These are phyloP conservation scores for Stenoptilia bipunctidactyla DNA, from an alignment of 2,888 invertebrate genomes.

Conservation along the genomic window DNA sequence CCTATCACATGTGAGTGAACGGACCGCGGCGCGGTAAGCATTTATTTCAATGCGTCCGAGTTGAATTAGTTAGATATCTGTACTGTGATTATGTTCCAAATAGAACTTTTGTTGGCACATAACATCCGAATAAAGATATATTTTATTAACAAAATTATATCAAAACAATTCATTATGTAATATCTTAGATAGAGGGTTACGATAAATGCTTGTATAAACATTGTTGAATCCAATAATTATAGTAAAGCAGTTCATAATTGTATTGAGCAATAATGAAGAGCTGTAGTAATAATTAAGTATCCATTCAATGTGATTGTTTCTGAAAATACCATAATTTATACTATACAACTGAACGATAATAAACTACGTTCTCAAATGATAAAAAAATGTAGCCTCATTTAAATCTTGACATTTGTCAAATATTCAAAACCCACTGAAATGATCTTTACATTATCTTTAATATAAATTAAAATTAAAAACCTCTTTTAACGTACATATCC, in stretches of 20 bases:
- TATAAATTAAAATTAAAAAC: too few relatives aligned
- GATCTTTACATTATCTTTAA: too few relatives aligned
- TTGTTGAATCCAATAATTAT: neutral
- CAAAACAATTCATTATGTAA: slow-evolving; percentile 31
- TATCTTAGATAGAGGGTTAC: slow-evolving; percentile 31
- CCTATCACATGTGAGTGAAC: too few relatives aligned
- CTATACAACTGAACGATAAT: too few relatives aligned
- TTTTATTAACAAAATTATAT: slow-evolving; percentile 41
- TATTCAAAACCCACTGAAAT: too few relatives aligned
- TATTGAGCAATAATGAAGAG: neutral
- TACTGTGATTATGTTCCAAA: neutral
- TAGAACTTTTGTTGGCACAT: slow-evolving; percentile 19
- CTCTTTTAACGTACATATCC: too few relatives aligned
- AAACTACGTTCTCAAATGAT: too few relatives aligned
- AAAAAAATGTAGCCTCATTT: too few relatives aligned
- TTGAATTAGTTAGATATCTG: neutral
- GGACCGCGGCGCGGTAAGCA: too few relatives aligned
- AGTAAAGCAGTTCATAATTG: neutral
- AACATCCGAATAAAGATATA: slow-evolving; percentile 25
- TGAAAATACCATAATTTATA: too few relatives aligned
- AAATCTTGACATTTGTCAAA: too few relatives aligned
- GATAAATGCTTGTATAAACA: too few relatives aligned
- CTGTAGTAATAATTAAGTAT: neutral
- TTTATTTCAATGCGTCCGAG: neutral
- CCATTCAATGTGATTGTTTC: neutral